Percentiles rank a stretch among this genome's conserved stretches.
phyloP scores from a whole-genome alignment of 2,113 vertebrate genomes.

The Lampris incognitus region DNA sequence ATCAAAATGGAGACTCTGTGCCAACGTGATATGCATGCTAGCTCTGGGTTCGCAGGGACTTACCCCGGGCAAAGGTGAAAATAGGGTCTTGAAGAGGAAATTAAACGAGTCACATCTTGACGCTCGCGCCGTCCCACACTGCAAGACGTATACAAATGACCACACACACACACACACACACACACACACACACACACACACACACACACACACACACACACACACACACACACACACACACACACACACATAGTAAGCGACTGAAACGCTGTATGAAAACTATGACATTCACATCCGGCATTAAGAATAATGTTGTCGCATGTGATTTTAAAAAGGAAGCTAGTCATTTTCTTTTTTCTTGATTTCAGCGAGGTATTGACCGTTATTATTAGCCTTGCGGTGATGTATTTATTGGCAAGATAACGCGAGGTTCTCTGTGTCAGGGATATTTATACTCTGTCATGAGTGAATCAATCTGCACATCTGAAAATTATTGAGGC shows the following conservation, averaged over 20 bases:
- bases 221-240: neutral
- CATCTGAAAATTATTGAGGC: slow-evolving; percentile 63
- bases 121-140: too few relatives aligned
- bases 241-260: too few relatives aligned
- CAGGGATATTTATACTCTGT: slow-evolving; percentile 38
- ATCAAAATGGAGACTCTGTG: slow-evolving; percentile 68
- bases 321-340: too few relatives aligned
- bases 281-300: too few relatives aligned
- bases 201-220: neutral
- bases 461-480: slow-evolving; percentile 66
- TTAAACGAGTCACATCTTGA: neutral
- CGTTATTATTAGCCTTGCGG: slow-evolving; percentile 52
- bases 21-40: slow-evolving; percentile 60
- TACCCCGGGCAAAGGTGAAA: slow-evolving; percentile 44
- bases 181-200: too few relatives aligned
- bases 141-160: neutral
- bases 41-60: slow-evolving; percentile 58
- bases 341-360: neutral
- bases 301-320: too few relatives aligned
- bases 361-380: slow-evolving; percentile 38
- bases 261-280: too few relatives aligned
- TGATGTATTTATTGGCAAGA: slow-evolving; percentile 49
- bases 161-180: neutral
- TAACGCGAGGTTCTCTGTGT: slow-evolving; percentile 57
- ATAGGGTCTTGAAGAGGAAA: slow-evolving; percentile 9